These are phyloP conservation scores for Cerceris rybyensis DNA, from an alignment of 2,888 invertebrate genomes.

Conservation along the genomic window DNA sequence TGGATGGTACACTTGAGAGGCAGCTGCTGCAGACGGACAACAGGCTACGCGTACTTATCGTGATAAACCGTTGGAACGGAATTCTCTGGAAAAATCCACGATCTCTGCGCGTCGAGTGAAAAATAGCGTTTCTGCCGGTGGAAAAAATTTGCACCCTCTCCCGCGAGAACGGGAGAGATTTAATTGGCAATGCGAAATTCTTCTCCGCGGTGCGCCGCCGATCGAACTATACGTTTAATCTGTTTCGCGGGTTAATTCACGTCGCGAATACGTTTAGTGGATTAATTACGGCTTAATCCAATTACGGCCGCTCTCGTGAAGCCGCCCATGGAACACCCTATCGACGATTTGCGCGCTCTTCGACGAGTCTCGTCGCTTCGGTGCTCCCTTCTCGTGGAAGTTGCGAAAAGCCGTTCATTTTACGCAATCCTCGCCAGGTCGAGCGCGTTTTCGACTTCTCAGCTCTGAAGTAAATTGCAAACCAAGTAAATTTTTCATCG, in stretches of 20 bases:
- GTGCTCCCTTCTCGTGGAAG: too few relatives aligned
- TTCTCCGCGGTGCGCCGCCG: background rate
- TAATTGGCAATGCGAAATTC: background rate
- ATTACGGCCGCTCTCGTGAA: background rate
- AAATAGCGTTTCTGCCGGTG: too few relatives aligned
- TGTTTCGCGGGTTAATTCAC: background rate
- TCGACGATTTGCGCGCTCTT: background rate
- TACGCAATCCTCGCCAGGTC: background rate
- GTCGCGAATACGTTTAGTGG: background rate
- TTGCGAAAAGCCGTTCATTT: background rate
- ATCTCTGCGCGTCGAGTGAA: background rate
- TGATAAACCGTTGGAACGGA: constrained; percentile 31
- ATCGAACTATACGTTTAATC: background rate
- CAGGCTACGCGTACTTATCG: constrained; percentile 27
- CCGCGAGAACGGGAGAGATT: background rate
- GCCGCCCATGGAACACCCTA: background rate
- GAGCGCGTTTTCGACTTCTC: background rate
- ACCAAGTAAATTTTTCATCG: background rate
- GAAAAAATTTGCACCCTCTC: too few relatives aligned
- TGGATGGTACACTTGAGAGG: constrained; percentile 33
- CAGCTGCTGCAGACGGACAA: constrained; percentile 37
- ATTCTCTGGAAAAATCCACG: constrained; percentile 7
- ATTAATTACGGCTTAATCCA: background rate
- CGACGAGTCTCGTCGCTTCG: too few relatives aligned
- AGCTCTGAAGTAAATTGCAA: background rate